These are phyloP conservation scores for Eristalis arbustorum DNA, from an alignment of 2,888 invertebrate genomes.

Conservation along the genomic window DNA sequence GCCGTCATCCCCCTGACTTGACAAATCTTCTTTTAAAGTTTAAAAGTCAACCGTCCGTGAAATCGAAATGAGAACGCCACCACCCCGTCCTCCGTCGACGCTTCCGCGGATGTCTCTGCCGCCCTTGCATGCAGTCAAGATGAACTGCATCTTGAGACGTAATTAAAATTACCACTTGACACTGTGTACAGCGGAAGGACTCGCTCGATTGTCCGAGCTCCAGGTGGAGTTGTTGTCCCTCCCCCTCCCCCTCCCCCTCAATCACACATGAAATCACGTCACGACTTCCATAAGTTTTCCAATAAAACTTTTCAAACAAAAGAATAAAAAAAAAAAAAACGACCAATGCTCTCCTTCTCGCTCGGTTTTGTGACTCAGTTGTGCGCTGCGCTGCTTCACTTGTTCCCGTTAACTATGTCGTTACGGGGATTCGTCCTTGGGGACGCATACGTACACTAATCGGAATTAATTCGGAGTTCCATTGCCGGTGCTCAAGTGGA, in stretches of 20 bases:
- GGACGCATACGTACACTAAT: conserved; percentile 62
- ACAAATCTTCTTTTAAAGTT: conserved; percentile 62
- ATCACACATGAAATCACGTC: not conserved
- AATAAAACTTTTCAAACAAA: conserved; percentile 44
- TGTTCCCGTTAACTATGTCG: conserved; percentile 38
- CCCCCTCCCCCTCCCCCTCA: too few species aligned
- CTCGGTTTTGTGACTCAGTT: not conserved
- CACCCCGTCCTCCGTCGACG: not conserved
- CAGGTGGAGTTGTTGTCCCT: not conserved
- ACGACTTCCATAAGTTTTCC: conserved; percentile 44
- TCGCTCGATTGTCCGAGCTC: too few species aligned
- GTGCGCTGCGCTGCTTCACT: not conserved
- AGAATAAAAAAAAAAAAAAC: not conserved
- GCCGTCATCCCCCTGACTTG: conserved; percentile 27
- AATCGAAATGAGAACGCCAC: conserved; percentile 39
- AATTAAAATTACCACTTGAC: conserved; percentile 52
- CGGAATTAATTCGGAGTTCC: conserved; percentile 61
- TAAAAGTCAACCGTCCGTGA: conserved; percentile 53
- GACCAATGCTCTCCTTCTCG: not conserved
- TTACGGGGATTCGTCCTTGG: conserved; percentile 44
- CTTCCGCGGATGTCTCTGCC: too few species aligned
- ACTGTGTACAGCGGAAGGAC: conserved; percentile 18
- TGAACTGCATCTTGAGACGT: conserved; percentile 10
- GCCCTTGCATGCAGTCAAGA: not conserved
- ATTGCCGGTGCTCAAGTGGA: conserved; percentile 51